Percentiles rank a stretch among this genome's conserved stretches.
phyloP scores from a whole-genome alignment of 2,888 invertebrate genomes.

The Coelogynopora nodosa region DNA sequence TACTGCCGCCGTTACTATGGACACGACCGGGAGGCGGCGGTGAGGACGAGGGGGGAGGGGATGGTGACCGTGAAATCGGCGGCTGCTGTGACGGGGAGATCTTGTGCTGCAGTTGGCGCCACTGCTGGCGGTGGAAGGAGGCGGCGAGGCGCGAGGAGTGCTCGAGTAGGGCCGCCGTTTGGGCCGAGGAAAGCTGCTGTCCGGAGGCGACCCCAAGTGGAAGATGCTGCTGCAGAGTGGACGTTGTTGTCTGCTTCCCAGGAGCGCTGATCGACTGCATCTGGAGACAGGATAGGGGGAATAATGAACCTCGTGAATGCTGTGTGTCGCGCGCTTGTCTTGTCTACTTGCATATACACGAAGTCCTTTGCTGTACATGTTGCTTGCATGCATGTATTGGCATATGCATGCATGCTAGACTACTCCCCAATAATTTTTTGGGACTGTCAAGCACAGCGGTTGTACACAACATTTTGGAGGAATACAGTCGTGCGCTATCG shows the following conservation, averaged over 20 bases:
- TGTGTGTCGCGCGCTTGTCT: too few relatives aligned
- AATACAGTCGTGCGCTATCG: neutral
- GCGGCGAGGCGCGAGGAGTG: slow-evolving; percentile 6
- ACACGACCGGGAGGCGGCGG: neutral
- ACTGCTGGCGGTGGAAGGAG: slow-evolving; percentile 7
- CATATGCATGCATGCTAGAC: neutral
- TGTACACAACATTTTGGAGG: neutral
- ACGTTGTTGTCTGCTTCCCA: neutral
- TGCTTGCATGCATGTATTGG: too few relatives aligned
- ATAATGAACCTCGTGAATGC: too few relatives aligned
- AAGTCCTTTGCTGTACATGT: too few relatives aligned
- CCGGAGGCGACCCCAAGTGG: neutral
- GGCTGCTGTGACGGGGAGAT: neutral
- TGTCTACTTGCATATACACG: too few relatives aligned
- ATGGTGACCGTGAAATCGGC: neutral
- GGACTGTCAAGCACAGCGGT: neutral
- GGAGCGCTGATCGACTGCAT: slow-evolving; percentile 24
- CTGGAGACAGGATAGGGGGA: neutral
- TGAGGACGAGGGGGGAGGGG: neutral
- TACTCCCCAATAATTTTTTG: neutral
- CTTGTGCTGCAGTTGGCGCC: slow-evolving; percentile 3
- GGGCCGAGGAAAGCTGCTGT: neutral
- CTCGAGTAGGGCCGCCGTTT: neutral
- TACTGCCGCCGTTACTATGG: neutral
- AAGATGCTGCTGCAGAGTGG: slow-evolving; percentile 11